A percentile compares a stretch with the other conserved stretches of the same genome.
phyloP scores from a whole-genome alignment of 2,113 vertebrate genomes.

The Oncorhynchus masou region DNA sequence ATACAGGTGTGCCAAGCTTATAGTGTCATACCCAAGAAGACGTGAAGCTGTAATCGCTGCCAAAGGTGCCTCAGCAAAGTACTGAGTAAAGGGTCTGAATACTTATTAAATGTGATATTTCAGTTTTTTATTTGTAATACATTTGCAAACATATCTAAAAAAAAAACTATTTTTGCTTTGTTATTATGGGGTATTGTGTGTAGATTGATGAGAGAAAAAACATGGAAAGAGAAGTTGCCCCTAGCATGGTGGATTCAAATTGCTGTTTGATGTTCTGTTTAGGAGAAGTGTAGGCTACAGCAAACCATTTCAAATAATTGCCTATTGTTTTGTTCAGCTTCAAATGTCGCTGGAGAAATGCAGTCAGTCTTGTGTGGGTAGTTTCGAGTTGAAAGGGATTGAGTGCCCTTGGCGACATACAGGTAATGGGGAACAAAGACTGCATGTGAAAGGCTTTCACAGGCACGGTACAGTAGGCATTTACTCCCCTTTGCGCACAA shows the following conservation, averaged over 20 bases:
- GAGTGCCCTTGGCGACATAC: not conserved
- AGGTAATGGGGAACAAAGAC: slow-evolving; percentile 6
- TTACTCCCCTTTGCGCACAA: too few relatives aligned
- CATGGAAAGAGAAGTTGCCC: not conserved
- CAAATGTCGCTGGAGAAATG: not conserved
- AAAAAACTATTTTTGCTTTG: too few relatives aligned
- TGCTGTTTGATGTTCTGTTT: too few relatives aligned
- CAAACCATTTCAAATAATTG: slow-evolving; percentile 25
- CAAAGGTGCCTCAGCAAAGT: too few relatives aligned
- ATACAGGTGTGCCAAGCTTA: too few relatives aligned
- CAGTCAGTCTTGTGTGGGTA: not conserved
- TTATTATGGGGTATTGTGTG: too few relatives aligned
- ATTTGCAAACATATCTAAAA: too few relatives aligned
- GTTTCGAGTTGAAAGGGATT: not conserved
- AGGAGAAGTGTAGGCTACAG: slow-evolving; percentile 17
- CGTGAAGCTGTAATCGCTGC: too few relatives aligned
- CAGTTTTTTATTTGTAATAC: too few relatives aligned
- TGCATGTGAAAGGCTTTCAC: not conserved
- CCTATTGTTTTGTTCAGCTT: not conserved
- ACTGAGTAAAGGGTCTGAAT: too few relatives aligned
- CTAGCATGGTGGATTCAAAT: not conserved
- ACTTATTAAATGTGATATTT: too few relatives aligned
- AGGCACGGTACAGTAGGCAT: not conserved
- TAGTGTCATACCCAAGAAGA: too few relatives aligned
- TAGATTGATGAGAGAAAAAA: not conserved